Evolutionary conservation across 2,797 vertebrate species (phyloP).

Genomic region (Spatula versicolor): DNA sequence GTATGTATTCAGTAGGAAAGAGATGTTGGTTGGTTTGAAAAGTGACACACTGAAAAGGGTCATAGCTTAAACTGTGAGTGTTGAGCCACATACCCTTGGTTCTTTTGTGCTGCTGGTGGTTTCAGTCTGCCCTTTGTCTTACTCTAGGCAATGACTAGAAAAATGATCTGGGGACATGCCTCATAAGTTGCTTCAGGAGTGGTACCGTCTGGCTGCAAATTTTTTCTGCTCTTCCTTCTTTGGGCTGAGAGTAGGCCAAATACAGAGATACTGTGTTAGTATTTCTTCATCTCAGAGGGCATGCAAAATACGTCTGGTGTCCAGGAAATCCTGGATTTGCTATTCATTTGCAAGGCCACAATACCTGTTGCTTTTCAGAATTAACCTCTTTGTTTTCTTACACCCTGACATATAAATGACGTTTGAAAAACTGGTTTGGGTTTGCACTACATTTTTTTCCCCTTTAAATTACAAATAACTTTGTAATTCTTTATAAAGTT

Average conservation of each 20-base stretch:
- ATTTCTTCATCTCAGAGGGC: background rate
- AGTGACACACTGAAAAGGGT: background rate
- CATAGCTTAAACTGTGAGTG: background rate
- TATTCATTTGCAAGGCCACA: background rate
- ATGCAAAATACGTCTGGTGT: background rate
- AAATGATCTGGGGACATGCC: background rate
- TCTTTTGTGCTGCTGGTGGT: background rate
- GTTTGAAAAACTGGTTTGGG: background rate
- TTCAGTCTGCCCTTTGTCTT: background rate
- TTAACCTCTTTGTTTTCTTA: background rate
- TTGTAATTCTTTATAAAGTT: background rate
- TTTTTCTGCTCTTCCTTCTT: background rate
- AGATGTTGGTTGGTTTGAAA: background rate
- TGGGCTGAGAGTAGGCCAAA: background rate
- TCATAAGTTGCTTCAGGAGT: background rate
- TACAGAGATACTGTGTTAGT: background rate
- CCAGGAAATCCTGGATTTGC: background rate
- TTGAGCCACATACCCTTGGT: background rate
- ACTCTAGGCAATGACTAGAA: background rate
- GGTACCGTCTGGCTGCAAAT: background rate
- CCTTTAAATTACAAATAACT: background rate
- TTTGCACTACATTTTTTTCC: background rate
- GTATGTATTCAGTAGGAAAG: background rate
- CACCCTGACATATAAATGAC: background rate
- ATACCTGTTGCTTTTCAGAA: background rate